These are phyloP conservation scores for Pangasius djambal DNA, from an alignment of 2,797 vertebrate species.

Conservation along the genomic window DNA sequence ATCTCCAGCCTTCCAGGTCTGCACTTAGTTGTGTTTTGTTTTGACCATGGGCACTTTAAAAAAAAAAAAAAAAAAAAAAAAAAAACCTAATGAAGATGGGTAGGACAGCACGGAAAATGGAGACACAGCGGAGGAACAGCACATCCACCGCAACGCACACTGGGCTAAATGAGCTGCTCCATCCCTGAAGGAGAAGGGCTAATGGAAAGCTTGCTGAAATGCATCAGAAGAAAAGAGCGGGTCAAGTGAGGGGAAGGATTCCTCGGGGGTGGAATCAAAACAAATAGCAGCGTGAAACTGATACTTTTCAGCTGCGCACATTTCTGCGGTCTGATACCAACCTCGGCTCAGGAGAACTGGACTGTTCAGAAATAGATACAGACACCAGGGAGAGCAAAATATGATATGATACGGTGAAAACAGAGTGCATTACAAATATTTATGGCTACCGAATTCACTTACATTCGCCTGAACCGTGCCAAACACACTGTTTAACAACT, in stretches of 20 bases:
- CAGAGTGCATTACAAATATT: constrained; percentile 38
- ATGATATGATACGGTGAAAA: constrained; percentile 41
- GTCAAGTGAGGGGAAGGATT: constrained; percentile 59
- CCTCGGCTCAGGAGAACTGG: constrained; percentile 39
- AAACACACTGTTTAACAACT: not conserved
- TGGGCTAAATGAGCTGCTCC: constrained; percentile 40
- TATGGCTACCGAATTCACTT: constrained; percentile 31
- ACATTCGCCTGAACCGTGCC: not conserved
- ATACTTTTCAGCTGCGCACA: constrained; percentile 55
- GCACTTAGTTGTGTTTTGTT: constrained; percentile 24
- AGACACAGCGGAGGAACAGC: constrained; percentile 3
- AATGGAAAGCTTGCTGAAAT: constrained; percentile 57
- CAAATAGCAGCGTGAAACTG: constrained; percentile 55
- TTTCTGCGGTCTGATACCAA: constrained; percentile 49
- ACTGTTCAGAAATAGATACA: constrained; percentile 55
- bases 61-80: not conserved
- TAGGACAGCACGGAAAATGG: constrained; percentile 31
- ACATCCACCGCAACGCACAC: constrained; percentile 3
- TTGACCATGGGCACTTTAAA: constrained; percentile 40
- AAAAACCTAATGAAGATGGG: constrained; percentile 23
- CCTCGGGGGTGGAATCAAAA: constrained; percentile 59
- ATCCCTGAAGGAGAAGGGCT: constrained; percentile 46
- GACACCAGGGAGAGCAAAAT: constrained; percentile 36
- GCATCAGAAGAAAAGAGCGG: constrained; percentile 53
- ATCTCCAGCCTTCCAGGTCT: not conserved